Evolutionary conservation across 2,113 vertebrate species (phyloP), one percentile per base, ranked within the genome.

Genomic region (Puma concolor): DNA sequence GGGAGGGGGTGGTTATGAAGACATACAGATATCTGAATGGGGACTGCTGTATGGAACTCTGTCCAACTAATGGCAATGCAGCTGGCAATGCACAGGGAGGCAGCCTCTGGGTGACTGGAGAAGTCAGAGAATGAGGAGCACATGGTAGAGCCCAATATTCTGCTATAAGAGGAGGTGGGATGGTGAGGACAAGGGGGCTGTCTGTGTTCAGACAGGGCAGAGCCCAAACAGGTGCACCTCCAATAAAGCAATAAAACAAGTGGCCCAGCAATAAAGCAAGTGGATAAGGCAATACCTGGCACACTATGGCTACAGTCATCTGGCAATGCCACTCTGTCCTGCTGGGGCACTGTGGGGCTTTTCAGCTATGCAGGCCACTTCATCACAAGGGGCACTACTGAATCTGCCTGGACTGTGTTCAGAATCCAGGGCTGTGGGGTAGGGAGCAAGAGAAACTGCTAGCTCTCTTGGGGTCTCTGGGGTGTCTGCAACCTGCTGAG

Each of bases 81-180:
- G 23, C 17, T 81, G 31, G 50, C 25, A 57, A 48, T 10, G 29
- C 33, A 60, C 44, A 29, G 19, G 41, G 48, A 84, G n/a, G 7
- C 21, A 25, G 48, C 13, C 50, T 36, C 50, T 69, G 44, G 60
- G 50, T n/a, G 52, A 21, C 3, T 2, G 4, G 19, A 48, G 16
- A 25, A 57, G 41, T 52, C 2, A 8, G 33, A 80, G 33, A 29
- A 38, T 5, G 11, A 81, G 6, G 5, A 6, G 29, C 14, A 80
- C 63, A 67, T 27, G 17, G 38, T 33, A 48, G 63, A 85, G 38
- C 54, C 36, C 66, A 31, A 36, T 0, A 16, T 7, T n/a, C 85
- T 21, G 2, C 38, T 15, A 44, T 8, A 31, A 23, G 5, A 12
- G 23, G 4, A 33, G 25, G 0, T 15, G 0, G 29, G 29, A 17